phyloP scores from a whole-genome alignment of 2,113 vertebrate genomes.

The Paedocypris sp. region DNA sequence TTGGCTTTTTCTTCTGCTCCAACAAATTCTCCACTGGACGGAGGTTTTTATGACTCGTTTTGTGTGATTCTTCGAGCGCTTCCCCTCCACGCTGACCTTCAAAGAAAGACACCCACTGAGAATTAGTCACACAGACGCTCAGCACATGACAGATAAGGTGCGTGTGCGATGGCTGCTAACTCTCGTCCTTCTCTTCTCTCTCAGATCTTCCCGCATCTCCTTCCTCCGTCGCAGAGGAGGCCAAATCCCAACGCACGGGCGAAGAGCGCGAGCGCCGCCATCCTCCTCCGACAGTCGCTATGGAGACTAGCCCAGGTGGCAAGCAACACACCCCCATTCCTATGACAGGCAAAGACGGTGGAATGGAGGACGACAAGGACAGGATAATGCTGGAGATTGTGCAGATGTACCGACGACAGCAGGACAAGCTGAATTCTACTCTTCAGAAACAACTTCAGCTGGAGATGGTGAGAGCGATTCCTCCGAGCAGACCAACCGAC shows the following conservation, averaged over 20 bases:
- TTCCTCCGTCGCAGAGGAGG: constrained; percentile 51
- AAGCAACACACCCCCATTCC: constrained; percentile 56
- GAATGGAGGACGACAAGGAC: constrained; percentile 87
- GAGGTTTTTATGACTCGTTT: neutral
- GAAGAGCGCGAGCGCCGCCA: constrained; percentile 40
- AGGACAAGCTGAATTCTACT: constrained; percentile 85
- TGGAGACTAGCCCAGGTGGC: constrained; percentile 50
- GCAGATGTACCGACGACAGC: constrained; percentile 87
- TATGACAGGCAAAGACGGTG: constrained; percentile 47
- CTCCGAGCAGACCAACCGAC: neutral
- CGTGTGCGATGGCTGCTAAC: constrained; percentile 33
- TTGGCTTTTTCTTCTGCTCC: neutral
- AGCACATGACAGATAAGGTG: constrained; percentile 8
- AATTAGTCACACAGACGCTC: neutral
- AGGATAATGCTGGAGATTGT: constrained; percentile 94
- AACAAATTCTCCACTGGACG: neutral
- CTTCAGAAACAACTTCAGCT: constrained; percentile 88
- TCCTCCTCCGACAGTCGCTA: constrained; percentile 54
- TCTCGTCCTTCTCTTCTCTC: constrained; percentile 6
- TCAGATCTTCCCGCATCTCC: constrained; percentile 62
- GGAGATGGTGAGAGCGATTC: constrained; percentile 71
- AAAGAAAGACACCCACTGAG: constrained; percentile 9
- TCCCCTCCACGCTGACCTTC: constrained; percentile 7
- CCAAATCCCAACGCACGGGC: constrained; percentile 59
- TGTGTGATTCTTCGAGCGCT: neutral